Conservation (phyloP, 2,113 vertebrate genomes). For the Fregetta grallaria region DNA sequence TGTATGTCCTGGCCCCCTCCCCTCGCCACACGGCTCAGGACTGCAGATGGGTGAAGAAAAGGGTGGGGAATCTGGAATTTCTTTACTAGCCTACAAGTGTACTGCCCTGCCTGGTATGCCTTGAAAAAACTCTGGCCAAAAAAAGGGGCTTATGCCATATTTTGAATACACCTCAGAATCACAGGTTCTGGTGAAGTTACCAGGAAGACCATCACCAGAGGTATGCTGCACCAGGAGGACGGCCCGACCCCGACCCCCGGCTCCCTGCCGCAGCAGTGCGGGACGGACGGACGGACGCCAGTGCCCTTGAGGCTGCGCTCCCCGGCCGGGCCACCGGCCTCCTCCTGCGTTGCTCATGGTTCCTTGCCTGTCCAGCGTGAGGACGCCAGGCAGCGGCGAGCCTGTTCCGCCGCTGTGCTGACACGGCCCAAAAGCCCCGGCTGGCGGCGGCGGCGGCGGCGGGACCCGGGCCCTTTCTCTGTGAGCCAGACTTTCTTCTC, state of each 20-base stretch:
- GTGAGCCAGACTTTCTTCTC: not conserved
- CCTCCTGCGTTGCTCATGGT: accelerated
- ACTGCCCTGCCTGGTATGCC: not conserved
- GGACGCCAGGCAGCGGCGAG: not conserved
- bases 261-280: not conserved
- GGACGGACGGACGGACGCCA: accelerated
- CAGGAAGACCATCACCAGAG: not conserved
- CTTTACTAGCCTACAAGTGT: accelerated
- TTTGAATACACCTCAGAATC: not conserved
- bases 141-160: accelerated
- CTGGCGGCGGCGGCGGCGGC: accelerated
- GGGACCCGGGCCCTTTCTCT: accelerated
- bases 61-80: not conserved
- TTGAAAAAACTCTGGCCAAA: not conserved
- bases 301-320: accelerated
- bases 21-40: not conserved
- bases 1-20: not conserved
- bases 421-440: accelerated
- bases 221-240: no score
- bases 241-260: accelerated
- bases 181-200: not conserved
- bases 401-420: not conserved
- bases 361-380: not conserved
- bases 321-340: accelerated
- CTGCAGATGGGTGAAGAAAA: not conserved